phyloP scores from a whole-genome alignment of 2,888 invertebrate genomes.

The Acleris sparsana region DNA sequence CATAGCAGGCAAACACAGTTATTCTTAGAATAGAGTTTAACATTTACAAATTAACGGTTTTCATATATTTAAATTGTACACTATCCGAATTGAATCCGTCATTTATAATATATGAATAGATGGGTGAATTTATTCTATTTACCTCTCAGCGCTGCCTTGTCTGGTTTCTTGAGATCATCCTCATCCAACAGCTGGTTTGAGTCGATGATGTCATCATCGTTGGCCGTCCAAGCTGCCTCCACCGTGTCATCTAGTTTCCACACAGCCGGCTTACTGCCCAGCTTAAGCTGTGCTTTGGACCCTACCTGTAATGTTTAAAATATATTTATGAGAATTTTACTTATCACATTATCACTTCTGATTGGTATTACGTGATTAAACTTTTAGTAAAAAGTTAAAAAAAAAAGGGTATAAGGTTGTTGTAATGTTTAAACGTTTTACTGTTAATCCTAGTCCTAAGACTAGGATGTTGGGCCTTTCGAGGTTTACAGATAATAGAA shows the following conservation, averaged over 20 bases:
- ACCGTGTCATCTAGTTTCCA: slow-evolving; percentile 92
- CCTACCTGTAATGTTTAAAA: slow-evolving; percentile 61
- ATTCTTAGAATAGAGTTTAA: too few relatives aligned
- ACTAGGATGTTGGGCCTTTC: too few relatives aligned
- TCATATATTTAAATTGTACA: too few relatives aligned
- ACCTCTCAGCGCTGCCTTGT: slow-evolving; percentile 92
- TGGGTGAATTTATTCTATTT: not conserved
- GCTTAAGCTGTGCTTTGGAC: slow-evolving; percentile 70
- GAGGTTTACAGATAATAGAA: too few relatives aligned
- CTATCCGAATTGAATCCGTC: too few relatives aligned
- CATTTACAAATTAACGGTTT: too few relatives aligned
- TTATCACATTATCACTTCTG: too few relatives aligned
- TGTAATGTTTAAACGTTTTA: too few relatives aligned
- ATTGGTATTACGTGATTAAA: not conserved
- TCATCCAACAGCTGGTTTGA: slow-evolving; percentile 95
- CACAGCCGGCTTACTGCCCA: slow-evolving; percentile 61
- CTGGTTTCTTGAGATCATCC: slow-evolving; percentile 94
- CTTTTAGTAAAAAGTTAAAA: not conserved
- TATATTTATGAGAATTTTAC: not conserved
- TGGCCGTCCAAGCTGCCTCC: slow-evolving; percentile 78
- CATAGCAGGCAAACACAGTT: too few relatives aligned
- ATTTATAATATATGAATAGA: too few relatives aligned
- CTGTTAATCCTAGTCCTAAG: too few relatives aligned
- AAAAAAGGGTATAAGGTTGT: too few relatives aligned
- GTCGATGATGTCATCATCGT: slow-evolving; percentile 92